Evolutionary conservation across 2,797 vertebrate species (phyloP), one percentile per base, ranked within the genome.

Genomic region (Hybognathus amarus): DNA sequence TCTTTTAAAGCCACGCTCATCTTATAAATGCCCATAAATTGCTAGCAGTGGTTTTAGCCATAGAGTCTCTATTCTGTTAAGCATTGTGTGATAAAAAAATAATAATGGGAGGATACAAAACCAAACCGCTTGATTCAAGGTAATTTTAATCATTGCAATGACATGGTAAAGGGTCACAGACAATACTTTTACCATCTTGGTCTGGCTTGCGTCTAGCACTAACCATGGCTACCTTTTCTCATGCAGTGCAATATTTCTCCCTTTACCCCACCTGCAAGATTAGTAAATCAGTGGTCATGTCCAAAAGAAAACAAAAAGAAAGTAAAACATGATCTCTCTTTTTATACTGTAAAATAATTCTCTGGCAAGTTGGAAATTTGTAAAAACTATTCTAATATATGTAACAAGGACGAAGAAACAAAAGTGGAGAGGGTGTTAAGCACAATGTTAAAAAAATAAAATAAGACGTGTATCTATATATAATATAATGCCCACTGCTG

Each of bases 91-190:
- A 40, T 52, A 8, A 54, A 74, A 20, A 30, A 11, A 8, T 20
- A 47, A 30, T 45, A 33, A 33, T 33, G 30, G 27, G 18, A 85
- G 22, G 2, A 54, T 68, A 42, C 6, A 63, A 64, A 67, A 10
- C 74, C 84, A 70, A 50, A 64, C 27, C 1, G 63, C 24, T 22
- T 33, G 36, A 59, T 77, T 68, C 11, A 88, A 75, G 84, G 86
- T 80, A 68, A 84, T 83, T 94, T 94, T 92, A 93, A 93, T 93
- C 87, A 90, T 82, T 90, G 80, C 77, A 85, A 89, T 81, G 82
- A 87, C 73, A 88, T 76, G 73, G 69, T 88, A 75, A 77, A 87
- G 56, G 74, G 81, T 79, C 88, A 85, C 87, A 86, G 59, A 85
- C 61, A 86, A 87, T 36, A 87, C 87, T 87, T 85, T 87, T 85